Conservation (phyloP, 1,140 invertebrate species). For the Leptinotarsa undecemlineata region DNA sequence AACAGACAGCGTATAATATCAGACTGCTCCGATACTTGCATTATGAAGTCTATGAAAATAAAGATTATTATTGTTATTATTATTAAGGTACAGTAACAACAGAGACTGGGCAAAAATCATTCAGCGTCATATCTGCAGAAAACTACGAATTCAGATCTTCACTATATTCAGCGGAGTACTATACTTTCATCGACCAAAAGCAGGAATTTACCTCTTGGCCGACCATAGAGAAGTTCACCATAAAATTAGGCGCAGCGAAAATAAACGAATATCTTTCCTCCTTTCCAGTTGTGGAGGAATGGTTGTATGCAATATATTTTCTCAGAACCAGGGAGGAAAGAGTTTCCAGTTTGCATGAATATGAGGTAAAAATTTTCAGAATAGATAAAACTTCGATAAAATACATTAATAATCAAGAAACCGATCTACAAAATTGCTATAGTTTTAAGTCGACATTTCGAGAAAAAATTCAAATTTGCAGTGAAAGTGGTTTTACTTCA, state of each 20-base stretch:
- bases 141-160: background rate
- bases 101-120: no score
- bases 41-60: no score
- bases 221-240: constrained; percentile 27
- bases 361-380: constrained; percentile 26
- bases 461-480: no score
- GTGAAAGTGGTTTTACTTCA: no score
- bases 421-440: no score
- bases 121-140: background rate
- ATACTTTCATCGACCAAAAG: constrained; percentile 7
- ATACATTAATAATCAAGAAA: no score
- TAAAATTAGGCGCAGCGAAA: constrained; percentile 29
- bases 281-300: constrained; percentile 32
- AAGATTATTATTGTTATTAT: background rate
- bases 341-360: constrained; percentile 22
- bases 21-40: no score
- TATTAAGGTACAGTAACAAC: background rate
- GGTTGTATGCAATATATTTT: constrained; percentile 38
- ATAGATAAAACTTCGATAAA: no score
- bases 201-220: constrained; percentile 28
- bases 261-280: constrained; percentile 34
- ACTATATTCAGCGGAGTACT: background rate
- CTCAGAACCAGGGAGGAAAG: background rate
- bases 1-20: no score
- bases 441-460: no score